Evolutionary conservation across 2,113 vertebrate genomes (phyloP), one percentile per base, ranked within the genome.

Genomic region (Mastomys natalensis): DNA sequence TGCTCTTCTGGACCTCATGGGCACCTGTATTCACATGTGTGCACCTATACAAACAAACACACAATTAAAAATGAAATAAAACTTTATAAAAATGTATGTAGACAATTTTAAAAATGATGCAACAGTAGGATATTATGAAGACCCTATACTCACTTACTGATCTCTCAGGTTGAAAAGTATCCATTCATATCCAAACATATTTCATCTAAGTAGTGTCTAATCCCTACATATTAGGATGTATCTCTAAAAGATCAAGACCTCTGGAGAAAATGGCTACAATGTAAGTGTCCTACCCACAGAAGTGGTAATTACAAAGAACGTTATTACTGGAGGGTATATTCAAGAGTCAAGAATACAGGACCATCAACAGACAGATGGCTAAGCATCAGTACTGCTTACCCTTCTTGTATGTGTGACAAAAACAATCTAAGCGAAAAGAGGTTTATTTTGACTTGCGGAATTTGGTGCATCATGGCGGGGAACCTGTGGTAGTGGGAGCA

Each of bases 171-270:
- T 37, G 72, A 45, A 15, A 66, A 0, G 68, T 21, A 86, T 62
- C 34, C 85, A 84, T 37, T 92, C 73, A 89, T 16, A 74, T 13
- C 16, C 76, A 95, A 87, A 94, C 15, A 70, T 0, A 31, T 26
- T 89, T 97, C n/a, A 95, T 45, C 31, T 64, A 94, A 88, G 31
- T 90, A 87, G 16, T 6, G 66, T 53, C 90, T 95, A 94, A 84
- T 58, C 5, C 22, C 48, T 53, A 84, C 53, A 73, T 81, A 70
- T 89, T 60, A 60, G 55, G 24, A 43, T 58, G 0, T 60, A 80
- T 89, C 19, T 87, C 66, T 92, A 58, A 85, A 85, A 95, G 72
- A 62, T 51, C 93, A 51, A 62, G 58, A 51, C 1, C 2, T 19
- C 8, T 60, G 86, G 84, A 53, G 86, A 62, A 90, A 88, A 60